These are phyloP conservation scores for Cremastinae sp. DNA, from an alignment of 2,888 invertebrate genomes.

Conservation along the genomic window DNA sequence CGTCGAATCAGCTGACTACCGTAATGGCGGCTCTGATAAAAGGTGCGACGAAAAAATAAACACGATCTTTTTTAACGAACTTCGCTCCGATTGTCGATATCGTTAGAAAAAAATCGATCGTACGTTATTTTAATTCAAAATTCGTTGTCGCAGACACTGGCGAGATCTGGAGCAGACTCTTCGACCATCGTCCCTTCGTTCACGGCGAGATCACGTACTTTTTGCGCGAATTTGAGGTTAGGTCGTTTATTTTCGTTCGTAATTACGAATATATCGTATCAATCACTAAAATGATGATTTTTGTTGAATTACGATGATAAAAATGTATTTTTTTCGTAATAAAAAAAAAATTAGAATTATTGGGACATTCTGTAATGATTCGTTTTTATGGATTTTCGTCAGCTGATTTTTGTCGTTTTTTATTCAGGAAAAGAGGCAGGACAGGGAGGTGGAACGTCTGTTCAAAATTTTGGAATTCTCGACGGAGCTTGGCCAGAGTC, in stretches of 20 bases:
- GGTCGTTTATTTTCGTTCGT: slow-evolving; percentile 39
- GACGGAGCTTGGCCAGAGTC: slow-evolving; percentile 89
- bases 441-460: slow-evolving; percentile 89
- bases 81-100: too few species aligned
- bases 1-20: neutral
- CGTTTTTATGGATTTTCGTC: too few species aligned
- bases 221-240: slow-evolving; percentile 92
- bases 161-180: slow-evolving; percentile 91
- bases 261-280: too few species aligned
- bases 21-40: slow-evolving; percentile 7
- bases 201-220: slow-evolving; percentile 93
- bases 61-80: too few species aligned
- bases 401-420: too few species aligned
- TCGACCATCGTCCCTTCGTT: slow-evolving; percentile 93
- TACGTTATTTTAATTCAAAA: slow-evolving; percentile 12
- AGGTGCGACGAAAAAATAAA: too few species aligned
- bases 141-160: slow-evolving; percentile 84
- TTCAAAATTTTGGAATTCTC: slow-evolving; percentile 89
- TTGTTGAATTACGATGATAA: too few species aligned
- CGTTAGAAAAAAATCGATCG: neutral
- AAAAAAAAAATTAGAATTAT: too few species aligned
- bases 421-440: slow-evolving; percentile 87
- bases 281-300: too few species aligned
- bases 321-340: too few species aligned
- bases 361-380: too few species aligned